Evolutionary conservation across 2,888 invertebrate genomes (phyloP).

Genomic region (Uropetala carovei): DNA sequence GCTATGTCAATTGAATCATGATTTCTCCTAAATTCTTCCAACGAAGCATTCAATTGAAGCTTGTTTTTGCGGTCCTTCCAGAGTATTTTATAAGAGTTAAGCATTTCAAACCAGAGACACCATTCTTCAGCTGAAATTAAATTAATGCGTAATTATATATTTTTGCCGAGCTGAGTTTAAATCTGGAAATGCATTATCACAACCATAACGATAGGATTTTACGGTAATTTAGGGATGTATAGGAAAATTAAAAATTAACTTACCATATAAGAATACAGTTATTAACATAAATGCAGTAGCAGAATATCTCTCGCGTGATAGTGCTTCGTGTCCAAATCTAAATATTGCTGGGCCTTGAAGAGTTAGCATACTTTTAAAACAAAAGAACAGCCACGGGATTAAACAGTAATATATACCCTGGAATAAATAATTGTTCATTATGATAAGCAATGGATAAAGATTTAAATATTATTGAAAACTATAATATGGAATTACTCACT

Average conservation of each 20-base stretch:
- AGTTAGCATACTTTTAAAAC: background rate
- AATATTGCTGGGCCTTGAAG: constrained; percentile 26
- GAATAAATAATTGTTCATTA: background rate
- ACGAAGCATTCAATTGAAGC: background rate
- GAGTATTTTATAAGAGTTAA: constrained; percentile 27
- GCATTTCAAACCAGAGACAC: constrained; percentile 16
- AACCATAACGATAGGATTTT: background rate
- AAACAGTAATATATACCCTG: background rate
- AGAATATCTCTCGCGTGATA: background rate
- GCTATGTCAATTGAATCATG: background rate
- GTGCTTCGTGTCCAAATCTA: background rate
- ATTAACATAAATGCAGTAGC: constrained; percentile 12
- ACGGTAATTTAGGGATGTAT: background rate
- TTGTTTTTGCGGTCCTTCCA: background rate
- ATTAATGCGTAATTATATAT: background rate
- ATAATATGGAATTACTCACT: background rate
- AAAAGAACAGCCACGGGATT: constrained; percentile 10
- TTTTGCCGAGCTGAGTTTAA: background rate
- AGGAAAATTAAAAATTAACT: background rate
- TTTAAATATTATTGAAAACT: background rate
- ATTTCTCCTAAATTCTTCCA: background rate
- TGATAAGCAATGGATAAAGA: background rate
- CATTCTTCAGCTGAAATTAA: constrained; percentile 33
- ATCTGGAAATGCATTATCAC: background rate
- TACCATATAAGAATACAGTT: constrained; percentile 2